A percentile compares a stretch with the other conserved stretches of the same genome.
phyloP scores from a whole-genome alignment of 2,797 vertebrate species.

The Ispidina picta region DNA sequence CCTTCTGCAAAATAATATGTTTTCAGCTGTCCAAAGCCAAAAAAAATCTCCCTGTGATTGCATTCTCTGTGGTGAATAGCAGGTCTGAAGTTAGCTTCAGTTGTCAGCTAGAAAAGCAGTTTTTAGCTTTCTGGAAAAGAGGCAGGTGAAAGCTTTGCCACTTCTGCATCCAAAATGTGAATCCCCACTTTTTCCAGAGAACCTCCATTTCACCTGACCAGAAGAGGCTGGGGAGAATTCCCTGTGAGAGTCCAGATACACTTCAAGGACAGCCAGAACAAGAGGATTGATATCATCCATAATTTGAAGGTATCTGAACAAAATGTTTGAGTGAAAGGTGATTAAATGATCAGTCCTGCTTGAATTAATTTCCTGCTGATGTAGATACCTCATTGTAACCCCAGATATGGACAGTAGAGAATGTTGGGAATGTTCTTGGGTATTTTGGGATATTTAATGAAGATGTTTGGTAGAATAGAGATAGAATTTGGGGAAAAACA shows the following conservation, averaged over 20 bases:
- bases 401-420: not conserved
- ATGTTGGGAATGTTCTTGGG: not conserved
- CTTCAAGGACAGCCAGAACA: constrained; percentile 98
- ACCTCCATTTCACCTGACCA: constrained; percentile 95
- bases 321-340: not conserved
- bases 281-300: constrained; percentile 98
- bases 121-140: not conserved
- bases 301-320: constrained; percentile 90
- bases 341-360: not conserved
- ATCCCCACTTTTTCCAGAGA: constrained; percentile 81
- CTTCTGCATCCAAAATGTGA: not conserved
- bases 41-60: not conserved
- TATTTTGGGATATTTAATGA: not conserved
- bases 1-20: not conserved
- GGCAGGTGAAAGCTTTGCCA: not conserved
- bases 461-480: not conserved
- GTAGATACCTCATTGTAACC: not conserved
- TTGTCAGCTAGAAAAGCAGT: not conserved
- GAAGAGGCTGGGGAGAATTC: constrained; percentile 98
- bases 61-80: not conserved
- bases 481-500: not conserved
- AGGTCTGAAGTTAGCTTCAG: not conserved
- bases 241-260: constrained; percentile 98
- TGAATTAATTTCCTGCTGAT: not conserved
- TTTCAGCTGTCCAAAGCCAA: constrained; percentile 3